Conservation (phyloP, 2,113 vertebrate genomes). For the Vanacampus margaritifer region DNA sequence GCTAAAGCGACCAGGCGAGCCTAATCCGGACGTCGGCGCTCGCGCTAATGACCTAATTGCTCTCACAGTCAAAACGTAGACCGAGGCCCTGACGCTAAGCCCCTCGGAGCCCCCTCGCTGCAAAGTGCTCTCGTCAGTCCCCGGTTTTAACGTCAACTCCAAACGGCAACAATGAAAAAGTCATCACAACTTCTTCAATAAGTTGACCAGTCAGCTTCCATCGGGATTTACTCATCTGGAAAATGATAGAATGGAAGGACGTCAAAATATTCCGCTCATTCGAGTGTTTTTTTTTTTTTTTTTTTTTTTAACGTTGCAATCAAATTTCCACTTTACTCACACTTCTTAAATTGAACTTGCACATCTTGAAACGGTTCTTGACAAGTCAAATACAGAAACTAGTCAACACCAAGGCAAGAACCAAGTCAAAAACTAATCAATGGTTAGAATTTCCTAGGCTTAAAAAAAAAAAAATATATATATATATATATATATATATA, state of each 20-base stretch:
- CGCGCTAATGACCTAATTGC: constrained; percentile 72
- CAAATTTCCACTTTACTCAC: too few relatives aligned
- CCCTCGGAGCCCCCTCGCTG: constrained; percentile 49
- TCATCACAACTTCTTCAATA: not conserved
- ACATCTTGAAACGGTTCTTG: too few relatives aligned
- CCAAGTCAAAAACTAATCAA: too few relatives aligned
- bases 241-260: not conserved
- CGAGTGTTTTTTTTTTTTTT: too few relatives aligned
- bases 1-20: constrained; percentile 58
- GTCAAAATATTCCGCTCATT: not conserved
- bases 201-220: not conserved
- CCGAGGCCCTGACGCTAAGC: constrained; percentile 60
- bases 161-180: constrained; percentile 1
- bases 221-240: not conserved
- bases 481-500: too few relatives aligned
- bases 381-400: too few relatives aligned
- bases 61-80: constrained; percentile 64
- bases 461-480: too few relatives aligned
- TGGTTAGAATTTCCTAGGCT: too few relatives aligned
- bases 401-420: too few relatives aligned
- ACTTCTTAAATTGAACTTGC: too few relatives aligned
- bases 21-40: constrained; percentile 70
- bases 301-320: too few relatives aligned
- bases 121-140: constrained; percentile 52
- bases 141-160: constrained; percentile 49